Base-by-base conservation (phyloP, 2,113 vertebrate genomes). In the chimpanzee (Pan troglodytes) region DNA sequence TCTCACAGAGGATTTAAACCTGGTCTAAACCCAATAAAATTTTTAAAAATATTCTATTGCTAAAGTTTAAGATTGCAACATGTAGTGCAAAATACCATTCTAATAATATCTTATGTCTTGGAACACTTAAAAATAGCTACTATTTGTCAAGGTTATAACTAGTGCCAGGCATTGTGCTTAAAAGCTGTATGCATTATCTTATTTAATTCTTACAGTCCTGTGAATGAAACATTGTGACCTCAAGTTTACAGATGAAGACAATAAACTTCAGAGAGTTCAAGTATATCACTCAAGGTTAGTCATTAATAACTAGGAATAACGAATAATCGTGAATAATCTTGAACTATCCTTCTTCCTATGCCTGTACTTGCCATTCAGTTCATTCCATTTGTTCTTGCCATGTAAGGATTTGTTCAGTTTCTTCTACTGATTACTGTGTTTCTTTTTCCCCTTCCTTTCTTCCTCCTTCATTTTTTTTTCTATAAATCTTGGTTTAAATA, bases 321-420 rank as follows among this genome's bases (percentile, higher is more conserved):
- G 12, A 64, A 64, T 64, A 64, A 64, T 64, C 12, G 81, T 97
- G 97, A 97, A 97, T 98, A 97, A 97, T 96, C 92, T 92, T 89
- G 72, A 98, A 96, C 94, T 96, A 89, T 89, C 59, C n/a, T 88
- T 96, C 88, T 85, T 95, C 67, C 76, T 17, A 83, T 78, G 17
- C 22, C 38, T 88, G 18, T 73, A 38, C 5, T 27, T 45, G 22
- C 8, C 52, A 20, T 68, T 23, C 13, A 76, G 12, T 40, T 61
- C 9, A 30, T 78, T 92, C 43, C 45, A 52, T 17, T 85, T 86
- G 35, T 22, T 88, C 57, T 92, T 64, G 25, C 11, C 59, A 13
- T 32, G 5, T 70, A 80, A 76, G 3, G 23, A 50, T 4, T 78
- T 61, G 18, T 14, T 43, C 22, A 25, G 32, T 85, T 75, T 4